A percentile compares a stretch with the other conserved stretches of the same genome.
These are phyloP conservation scores for Synanthedon andrenaeformis DNA, from an alignment of 2,888 invertebrate species.

Conservation along the genomic window DNA sequence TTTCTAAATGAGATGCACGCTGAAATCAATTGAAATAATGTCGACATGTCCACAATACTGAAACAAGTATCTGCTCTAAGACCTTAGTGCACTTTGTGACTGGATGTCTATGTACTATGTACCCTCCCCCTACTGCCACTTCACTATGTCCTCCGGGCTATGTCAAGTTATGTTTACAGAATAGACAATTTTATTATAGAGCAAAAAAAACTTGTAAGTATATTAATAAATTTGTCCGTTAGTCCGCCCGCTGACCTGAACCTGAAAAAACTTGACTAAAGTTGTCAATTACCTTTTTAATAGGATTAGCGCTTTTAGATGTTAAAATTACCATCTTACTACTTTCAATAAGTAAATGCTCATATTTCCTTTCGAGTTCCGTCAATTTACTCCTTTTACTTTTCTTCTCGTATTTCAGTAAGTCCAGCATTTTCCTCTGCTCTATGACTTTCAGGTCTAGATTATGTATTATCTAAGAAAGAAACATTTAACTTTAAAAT, in stretches of 20 bases:
- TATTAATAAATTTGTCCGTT: too few relatives aligned
- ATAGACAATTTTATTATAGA: too few relatives aligned
- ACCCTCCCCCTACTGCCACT: too few relatives aligned
- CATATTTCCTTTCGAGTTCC: slow-evolving; percentile 72
- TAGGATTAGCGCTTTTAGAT: slow-evolving; percentile 65
- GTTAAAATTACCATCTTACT: slow-evolving; percentile 53
- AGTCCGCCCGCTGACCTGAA: too few relatives aligned
- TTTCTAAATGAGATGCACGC: slow-evolving; percentile 79
- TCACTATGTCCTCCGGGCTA: not conserved
- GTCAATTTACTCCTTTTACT: slow-evolving; percentile 72
- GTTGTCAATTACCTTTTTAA: slow-evolving; percentile 65
- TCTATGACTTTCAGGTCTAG: slow-evolving; percentile 79
- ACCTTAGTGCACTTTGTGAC: not conserved
- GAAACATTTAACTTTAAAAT: too few relatives aligned
- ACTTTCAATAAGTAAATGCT: slow-evolving; percentile 70
- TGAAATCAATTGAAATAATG: slow-evolving; percentile 24
- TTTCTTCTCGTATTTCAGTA: slow-evolving; percentile 77
- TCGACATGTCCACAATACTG: slow-evolving; percentile 1
- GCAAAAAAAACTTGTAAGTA: too few relatives aligned
- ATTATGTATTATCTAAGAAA: slow-evolving; percentile 52
- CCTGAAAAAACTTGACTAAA: too few relatives aligned
- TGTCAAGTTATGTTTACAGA: too few relatives aligned
- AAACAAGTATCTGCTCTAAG: not conserved
- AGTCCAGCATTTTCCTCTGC: slow-evolving; percentile 78
- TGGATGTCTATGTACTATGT: not conserved